Conservation (phyloP, 2,888 invertebrate genomes). For the Ectemnius continuus region DNA sequence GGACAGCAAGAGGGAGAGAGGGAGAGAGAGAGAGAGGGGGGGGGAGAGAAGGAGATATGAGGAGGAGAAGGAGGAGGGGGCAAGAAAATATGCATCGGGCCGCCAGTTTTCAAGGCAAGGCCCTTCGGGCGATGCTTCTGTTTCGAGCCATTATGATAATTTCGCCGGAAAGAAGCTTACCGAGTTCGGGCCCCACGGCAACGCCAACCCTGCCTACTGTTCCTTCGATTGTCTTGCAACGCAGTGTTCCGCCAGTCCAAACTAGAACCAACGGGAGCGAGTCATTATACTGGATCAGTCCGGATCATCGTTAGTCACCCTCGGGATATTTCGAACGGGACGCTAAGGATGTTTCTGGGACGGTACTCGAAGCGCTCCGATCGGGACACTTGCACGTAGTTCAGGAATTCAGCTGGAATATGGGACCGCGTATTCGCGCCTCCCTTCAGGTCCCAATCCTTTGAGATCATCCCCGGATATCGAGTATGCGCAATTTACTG, state of each 20-base stretch:
- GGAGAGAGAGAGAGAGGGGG: too few relatives aligned
- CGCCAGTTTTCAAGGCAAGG: conserved; percentile 57
- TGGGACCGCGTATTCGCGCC: neutral
- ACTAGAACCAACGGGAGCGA: conserved; percentile 29
- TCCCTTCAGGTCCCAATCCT: conserved; percentile 11
- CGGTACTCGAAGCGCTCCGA: too few relatives aligned
- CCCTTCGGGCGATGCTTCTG: conserved; percentile 75
- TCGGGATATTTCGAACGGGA: too few relatives aligned
- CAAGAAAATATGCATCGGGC: conserved; percentile 45
- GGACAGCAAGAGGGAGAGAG: too few relatives aligned
- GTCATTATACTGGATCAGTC: conserved; percentile 36
- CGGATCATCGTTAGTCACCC: too few relatives aligned
- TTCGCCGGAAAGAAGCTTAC: conserved; percentile 74
- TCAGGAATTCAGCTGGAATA: neutral
- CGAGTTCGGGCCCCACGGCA: conserved; percentile 56
- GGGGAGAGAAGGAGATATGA: too few relatives aligned
- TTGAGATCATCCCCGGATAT: conserved; percentile 7
- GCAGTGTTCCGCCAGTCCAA: conserved; percentile 32
- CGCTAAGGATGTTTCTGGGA: too few relatives aligned
- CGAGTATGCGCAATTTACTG: conserved; percentile 31
- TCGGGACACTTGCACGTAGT: neutral
- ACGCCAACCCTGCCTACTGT: conserved; percentile 34
- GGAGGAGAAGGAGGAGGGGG: too few relatives aligned
- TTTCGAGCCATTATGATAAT: conserved; percentile 77
- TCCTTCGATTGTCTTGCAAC: conserved; percentile 20